Base-by-base conservation (phyloP, 2,113 vertebrate species). In the Acanthochromis polyacanthus region DNA sequence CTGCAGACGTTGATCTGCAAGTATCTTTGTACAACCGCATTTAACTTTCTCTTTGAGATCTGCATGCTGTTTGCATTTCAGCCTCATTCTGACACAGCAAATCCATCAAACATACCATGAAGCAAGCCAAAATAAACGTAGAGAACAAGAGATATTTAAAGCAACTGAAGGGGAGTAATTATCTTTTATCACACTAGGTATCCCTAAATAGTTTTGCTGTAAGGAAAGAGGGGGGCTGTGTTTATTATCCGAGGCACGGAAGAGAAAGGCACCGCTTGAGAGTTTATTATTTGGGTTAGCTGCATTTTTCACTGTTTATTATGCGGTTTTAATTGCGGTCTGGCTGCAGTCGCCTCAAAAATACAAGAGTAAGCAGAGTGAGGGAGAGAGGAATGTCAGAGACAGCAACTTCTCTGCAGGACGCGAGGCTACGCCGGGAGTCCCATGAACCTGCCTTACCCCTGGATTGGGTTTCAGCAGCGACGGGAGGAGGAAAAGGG, bases 221-320 rank as follows among this genome's bases (percentile, higher is more conserved):
- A 17, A 38, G 32, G 51, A 46, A 61, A 59, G 36, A n/a, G 36
- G 10, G 4, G 66, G 65, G 17, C 25, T 71, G 60, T 46, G 69
- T 88, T 88, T 80, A 80, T 90, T 91, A 69, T 85, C 78, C 15
- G 17, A 32, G 32, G 48, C 61, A 53, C 15, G 4, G 53, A 62
- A 62, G 68, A 74, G 56, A 83, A 67, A 66, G 46, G 64, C 74
- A 28, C 58, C 50, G 40, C 70, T 84, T 45, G 56, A 88, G 52
- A 76, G 80, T 84, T 92, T 86, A 85, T 90, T 90, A 84, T 93
- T 84, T 83, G 73, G 73, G 80, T 82, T 80, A 67, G 78, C 63
- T 81, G 62, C 71, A 79, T 84, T 85, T 87, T 73, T 68, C 65
- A 20, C 60, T 75, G 81, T 92, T 93, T 92, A 89, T 89, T 83